phyloP scores from a whole-genome alignment of 1,140 invertebrate species.

The Argopecten irradians region DNA sequence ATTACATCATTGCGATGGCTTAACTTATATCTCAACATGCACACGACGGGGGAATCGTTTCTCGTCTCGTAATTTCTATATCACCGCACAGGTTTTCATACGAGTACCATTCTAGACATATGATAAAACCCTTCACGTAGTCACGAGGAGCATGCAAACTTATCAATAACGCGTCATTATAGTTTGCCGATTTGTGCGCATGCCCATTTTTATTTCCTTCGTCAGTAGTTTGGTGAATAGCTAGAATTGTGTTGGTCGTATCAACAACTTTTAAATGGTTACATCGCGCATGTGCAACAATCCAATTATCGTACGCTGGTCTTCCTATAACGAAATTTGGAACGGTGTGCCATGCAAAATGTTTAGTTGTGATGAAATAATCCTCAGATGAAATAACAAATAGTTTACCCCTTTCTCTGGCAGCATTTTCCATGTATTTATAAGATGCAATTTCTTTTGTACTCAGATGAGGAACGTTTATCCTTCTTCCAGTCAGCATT shows the following conservation, averaged over 20 bases:
- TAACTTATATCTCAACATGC: too few relatives aligned
- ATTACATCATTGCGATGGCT: too few relatives aligned
- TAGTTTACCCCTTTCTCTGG: conserved; percentile 40
- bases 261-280: conserved; percentile 50
- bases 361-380: conserved; percentile 56
- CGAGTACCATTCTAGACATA: background rate
- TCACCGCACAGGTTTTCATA: background rate
- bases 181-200: conserved; percentile 38
- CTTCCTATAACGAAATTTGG: conserved; percentile 56
- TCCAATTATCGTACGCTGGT: conserved; percentile 57
- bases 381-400: conserved; percentile 58
- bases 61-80: background rate
- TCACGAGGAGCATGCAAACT: background rate
- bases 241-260: conserved; percentile 50
- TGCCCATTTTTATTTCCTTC: conserved; percentile 48
- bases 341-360: conserved; percentile 57
- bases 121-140: background rate
- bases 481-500: conserved; percentile 49
- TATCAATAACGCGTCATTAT: conserved; percentile 46
- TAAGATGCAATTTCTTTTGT: conserved; percentile 39
- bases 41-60: background rate
- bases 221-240: conserved; percentile 57
- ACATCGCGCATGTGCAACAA: conserved; percentile 48
- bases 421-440: conserved; percentile 32
- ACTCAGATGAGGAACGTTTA: conserved; percentile 51